Percentiles rank a stretch among this genome's conserved stretches.
phyloP scores from a whole-genome alignment of 2,113 vertebrate genomes.

The Craseonycteris thonglongyai region DNA sequence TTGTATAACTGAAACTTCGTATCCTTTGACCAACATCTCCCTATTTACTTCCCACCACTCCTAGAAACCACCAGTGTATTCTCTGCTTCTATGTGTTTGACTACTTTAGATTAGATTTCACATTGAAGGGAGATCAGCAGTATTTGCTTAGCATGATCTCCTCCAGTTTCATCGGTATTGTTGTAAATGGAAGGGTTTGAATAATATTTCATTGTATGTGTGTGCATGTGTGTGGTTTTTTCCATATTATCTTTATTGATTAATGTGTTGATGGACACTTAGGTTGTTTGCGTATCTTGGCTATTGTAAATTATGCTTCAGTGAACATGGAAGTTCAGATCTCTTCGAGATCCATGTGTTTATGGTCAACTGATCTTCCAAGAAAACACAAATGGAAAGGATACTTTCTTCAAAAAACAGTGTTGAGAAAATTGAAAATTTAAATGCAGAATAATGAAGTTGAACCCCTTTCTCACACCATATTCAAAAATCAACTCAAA shows the following conservation, averaged over 20 bases:
- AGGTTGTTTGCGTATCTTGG: too few relatives aligned
- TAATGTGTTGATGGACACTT: too few relatives aligned
- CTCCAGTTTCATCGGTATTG: not conserved
- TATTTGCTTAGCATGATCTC: not conserved
- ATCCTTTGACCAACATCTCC: not conserved
- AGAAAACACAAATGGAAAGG: not conserved
- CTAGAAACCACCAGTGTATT: not conserved
- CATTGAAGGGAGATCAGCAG: not conserved
- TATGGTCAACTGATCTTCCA: not conserved
- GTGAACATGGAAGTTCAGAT: not conserved
- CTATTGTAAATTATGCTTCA: too few relatives aligned
- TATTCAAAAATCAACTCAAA: too few relatives aligned
- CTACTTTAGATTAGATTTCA: not conserved
- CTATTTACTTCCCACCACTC: not conserved
- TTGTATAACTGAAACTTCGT: not conserved
- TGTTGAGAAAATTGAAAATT: too few relatives aligned
- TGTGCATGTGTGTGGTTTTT: too few relatives aligned
- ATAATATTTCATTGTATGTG: too few relatives aligned
- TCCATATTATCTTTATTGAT: too few relatives aligned
- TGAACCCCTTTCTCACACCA: not conserved
- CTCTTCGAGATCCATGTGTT: not conserved
- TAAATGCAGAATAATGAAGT: not conserved
- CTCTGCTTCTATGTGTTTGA: not conserved
- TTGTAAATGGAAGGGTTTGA: not conserved
- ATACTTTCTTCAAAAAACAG: not conserved